These are phyloP conservation scores for Amphiprion percula DNA, from an alignment of 2,113 vertebrate genomes.

Conservation along the genomic window DNA sequence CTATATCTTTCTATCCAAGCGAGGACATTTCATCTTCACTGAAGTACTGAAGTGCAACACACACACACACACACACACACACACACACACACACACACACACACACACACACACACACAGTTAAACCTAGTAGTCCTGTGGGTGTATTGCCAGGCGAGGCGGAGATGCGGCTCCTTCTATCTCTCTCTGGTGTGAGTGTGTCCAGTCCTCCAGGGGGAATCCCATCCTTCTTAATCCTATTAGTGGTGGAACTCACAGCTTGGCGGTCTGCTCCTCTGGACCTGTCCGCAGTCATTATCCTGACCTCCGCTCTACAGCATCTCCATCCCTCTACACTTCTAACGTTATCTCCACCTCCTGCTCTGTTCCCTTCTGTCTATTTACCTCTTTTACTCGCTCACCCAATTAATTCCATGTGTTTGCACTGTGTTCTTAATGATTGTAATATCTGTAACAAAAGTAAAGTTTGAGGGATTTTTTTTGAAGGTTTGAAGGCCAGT, in stretches of 20 bases:
- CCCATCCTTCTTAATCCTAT: slow-evolving; percentile 82
- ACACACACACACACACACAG: slow-evolving; percentile 11
- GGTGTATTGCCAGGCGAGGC: slow-evolving; percentile 67
- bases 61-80: slow-evolving; percentile 24
- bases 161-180: slow-evolving; percentile 60
- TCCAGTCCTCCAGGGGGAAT: slow-evolving; percentile 76
- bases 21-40: slow-evolving; percentile 1
- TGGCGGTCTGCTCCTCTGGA: slow-evolving; percentile 72
- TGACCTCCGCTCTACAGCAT: slow-evolving; percentile 65
- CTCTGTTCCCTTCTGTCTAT: neutral
- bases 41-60: slow-evolving; percentile 17
- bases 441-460: neutral
- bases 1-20: slow-evolving; percentile 3
- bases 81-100: slow-evolving; percentile 32
- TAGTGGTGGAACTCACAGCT: slow-evolving; percentile 72
- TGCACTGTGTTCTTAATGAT: neutral
- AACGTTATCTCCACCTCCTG: slow-evolving; percentile 12
- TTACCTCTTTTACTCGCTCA: neutral
- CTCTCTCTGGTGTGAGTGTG: slow-evolving; percentile 73
- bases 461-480: slow-evolving; percentile 22
- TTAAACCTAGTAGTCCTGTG: slow-evolving; percentile 56
- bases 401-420: neutral
- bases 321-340: slow-evolving; percentile 43
- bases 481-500: slow-evolving; percentile 24
- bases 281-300: slow-evolving; percentile 81